Conservation (phyloP, 2,113 vertebrate species). For the Crocuta crocuta region DNA sequence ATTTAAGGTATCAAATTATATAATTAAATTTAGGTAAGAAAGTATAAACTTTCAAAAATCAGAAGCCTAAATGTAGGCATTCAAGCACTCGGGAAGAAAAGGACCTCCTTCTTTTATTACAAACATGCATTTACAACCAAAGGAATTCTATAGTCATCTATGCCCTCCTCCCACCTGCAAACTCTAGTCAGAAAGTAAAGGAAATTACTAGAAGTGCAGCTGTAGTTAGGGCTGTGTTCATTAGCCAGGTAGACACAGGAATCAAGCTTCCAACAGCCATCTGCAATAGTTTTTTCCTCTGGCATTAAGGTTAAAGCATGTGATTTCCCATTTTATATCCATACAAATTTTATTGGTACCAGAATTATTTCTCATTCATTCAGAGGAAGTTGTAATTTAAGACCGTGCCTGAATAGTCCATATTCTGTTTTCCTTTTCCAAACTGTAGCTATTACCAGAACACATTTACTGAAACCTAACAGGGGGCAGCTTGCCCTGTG, state of each 20-base stretch:
- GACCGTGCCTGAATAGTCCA: conserved; percentile 42
- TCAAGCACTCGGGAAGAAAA: conserved; percentile 8
- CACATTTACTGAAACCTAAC: conserved; percentile 48
- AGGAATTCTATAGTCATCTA: conserved; percentile 55
- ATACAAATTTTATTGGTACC: conserved; percentile 73
- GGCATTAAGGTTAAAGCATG: conserved; percentile 20
- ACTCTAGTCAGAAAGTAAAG: conserved; percentile 53
- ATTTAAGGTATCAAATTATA: background rate
- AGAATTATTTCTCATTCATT: conserved; percentile 69
- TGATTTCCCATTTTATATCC: conserved; percentile 63
- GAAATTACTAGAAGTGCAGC: conserved; percentile 4
- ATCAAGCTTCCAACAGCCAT: conserved; percentile 28
- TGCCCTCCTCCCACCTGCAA: background rate
- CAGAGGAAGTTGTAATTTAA: conserved; percentile 52
- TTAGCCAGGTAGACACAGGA: conserved; percentile 49
- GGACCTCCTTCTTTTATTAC: conserved; percentile 11
- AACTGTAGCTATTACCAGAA: conserved; percentile 60
- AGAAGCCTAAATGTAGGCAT: background rate
- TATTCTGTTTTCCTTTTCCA: conserved; percentile 67
- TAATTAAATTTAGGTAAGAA: conserved; percentile 34
- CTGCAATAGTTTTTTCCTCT: conserved; percentile 54
- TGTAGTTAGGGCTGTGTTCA: background rate
- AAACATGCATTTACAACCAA: background rate
- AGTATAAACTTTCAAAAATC: background rate
- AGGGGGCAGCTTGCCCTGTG: background rate